phyloP scores from a whole-genome alignment of 2,113 vertebrate genomes.

The Pachypanchax playfairii region DNA sequence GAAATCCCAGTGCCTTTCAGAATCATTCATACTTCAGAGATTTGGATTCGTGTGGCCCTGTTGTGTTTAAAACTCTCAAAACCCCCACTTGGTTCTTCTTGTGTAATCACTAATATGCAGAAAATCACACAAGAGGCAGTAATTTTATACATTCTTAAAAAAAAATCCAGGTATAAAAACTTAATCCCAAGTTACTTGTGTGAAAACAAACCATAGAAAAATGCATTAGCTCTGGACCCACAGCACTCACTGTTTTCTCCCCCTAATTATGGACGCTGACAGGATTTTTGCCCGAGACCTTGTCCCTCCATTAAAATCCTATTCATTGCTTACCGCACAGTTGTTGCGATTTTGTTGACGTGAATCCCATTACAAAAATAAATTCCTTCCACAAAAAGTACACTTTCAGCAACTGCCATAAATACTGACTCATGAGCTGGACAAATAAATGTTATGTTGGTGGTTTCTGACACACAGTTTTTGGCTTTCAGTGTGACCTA shows the following conservation, averaged over 20 bases:
- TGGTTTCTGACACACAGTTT: conserved; percentile 45
- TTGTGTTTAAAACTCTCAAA: conserved; percentile 30
- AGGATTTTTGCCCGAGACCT: conserved; percentile 27
- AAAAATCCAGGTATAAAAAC: conserved; percentile 37
- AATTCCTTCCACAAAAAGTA: conserved; percentile 46
- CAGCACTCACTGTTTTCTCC: conserved; percentile 21
- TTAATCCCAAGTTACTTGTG: conserved; percentile 25
- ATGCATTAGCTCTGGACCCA: conserved; percentile 13
- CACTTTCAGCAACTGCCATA: conserved; percentile 44
- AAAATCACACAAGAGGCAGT: conserved; percentile 15
- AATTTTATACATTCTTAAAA: conserved; percentile 24
- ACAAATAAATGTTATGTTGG: conserved; percentile 20
- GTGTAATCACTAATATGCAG: conserved; percentile 28
- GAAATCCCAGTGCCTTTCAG: conserved; percentile 14
- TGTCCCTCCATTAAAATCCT: conserved; percentile 50
- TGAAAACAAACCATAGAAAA: conserved; percentile 8
- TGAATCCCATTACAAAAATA: conserved; percentile 38
- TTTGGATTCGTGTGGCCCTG: conserved; percentile 42
- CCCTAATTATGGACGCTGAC: conserved; percentile 28
- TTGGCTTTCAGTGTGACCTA: conserved; percentile 48
- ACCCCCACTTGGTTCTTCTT: conserved; percentile 18
- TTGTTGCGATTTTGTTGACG: conserved; percentile 30
- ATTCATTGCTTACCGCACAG: conserved; percentile 32
- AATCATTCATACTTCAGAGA: conserved; percentile 27
- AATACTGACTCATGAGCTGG: conserved; percentile 33